Conservation (phyloP, 2,797 vertebrate species). For the Anableps anableps region DNA sequence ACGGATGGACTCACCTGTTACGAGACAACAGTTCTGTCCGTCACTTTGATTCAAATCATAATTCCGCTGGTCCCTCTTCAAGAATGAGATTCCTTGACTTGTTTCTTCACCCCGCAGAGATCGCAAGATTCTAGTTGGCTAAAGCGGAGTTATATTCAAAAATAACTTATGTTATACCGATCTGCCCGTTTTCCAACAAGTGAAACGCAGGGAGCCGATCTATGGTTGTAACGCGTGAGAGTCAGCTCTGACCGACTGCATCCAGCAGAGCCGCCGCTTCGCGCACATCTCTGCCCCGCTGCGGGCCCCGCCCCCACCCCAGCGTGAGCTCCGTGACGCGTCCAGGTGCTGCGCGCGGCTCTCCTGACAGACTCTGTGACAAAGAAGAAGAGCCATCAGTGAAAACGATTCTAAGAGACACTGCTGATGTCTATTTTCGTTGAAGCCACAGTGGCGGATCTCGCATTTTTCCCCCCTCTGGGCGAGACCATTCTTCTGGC, state of each 20-base stretch:
- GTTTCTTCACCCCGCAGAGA: slow-evolving; percentile 31
- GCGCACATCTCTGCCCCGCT: slow-evolving; percentile 28
- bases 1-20: slow-evolving; percentile 62
- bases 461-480: too few species aligned
- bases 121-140: background rate
- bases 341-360: slow-evolving; percentile 50
- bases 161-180: background rate
- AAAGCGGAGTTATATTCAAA: background rate
- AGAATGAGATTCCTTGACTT: slow-evolving; percentile 35
- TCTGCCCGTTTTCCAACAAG: background rate
- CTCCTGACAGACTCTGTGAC: background rate
- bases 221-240: background rate
- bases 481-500: too few species aligned
- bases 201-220: background rate
- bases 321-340: slow-evolving; percentile 16
- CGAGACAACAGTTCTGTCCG: slow-evolving; percentile 5
- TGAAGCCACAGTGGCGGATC: background rate
- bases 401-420: background rate
- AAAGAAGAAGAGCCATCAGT: background rate
- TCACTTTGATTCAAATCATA: slow-evolving; percentile 59
- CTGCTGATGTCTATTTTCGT: background rate
- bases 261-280: slow-evolving; percentile 47
- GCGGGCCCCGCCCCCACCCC: slow-evolving; percentile 51
- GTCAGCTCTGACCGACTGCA: slow-evolving; percentile 23
- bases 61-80: slow-evolving; percentile 25